phyloP scores from a whole-genome alignment of 1,140 invertebrate genomes.

The Drosophila bocki region DNA sequence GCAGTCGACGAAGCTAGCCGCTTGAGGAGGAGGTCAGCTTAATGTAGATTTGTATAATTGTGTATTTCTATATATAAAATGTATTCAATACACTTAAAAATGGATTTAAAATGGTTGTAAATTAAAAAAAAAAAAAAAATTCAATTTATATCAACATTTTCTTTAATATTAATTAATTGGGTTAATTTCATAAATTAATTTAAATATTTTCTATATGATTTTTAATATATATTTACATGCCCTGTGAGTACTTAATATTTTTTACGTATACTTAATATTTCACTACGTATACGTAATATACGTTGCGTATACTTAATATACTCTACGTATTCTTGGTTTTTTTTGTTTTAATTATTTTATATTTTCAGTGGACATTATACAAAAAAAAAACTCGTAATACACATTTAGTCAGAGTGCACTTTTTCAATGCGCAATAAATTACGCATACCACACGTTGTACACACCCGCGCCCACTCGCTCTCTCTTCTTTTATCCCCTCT shows the following conservation, averaged over 20 bases:
- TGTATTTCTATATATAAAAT: constrained; percentile 40
- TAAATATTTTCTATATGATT: no score
- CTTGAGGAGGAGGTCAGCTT: constrained; percentile 72
- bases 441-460: constrained; percentile 42
- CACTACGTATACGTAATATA: background rate
- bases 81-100: constrained; percentile 16
- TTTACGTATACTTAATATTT: background rate
- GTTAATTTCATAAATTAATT: background rate
- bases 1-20: constrained; percentile 23
- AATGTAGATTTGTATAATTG: constrained; percentile 74
- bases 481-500: background rate
- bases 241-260: background rate
- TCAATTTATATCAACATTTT: background rate
- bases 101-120: background rate
- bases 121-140: background rate
- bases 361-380: constrained; percentile 13
- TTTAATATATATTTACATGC: background rate
- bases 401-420: constrained; percentile 65
- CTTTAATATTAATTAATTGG: no score
- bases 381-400: constrained; percentile 23
- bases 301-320: background rate
- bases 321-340: background rate
- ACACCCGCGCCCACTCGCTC: background rate
- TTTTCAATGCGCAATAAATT: constrained; percentile 79
- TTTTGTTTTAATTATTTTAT: background rate